These are phyloP conservation scores for Labia minor DNA, from an alignment of 2,888 invertebrate genomes.

Conservation along the genomic window DNA sequence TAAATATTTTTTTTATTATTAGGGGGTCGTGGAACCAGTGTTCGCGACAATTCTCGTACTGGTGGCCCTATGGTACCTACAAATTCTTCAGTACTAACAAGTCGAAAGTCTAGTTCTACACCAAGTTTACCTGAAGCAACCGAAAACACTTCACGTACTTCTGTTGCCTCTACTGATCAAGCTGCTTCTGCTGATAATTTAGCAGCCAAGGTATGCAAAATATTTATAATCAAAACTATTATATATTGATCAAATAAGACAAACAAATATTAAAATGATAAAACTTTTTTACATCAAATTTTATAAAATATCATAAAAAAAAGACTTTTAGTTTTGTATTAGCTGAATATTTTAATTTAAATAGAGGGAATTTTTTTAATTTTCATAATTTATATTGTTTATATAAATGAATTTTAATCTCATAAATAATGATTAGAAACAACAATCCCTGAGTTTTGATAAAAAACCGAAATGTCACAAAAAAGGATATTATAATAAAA, in stretches of 20 bases:
- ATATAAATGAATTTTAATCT: background rate
- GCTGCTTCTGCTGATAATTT: slow-evolving; percentile 92
- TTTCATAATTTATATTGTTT: slow-evolving; percentile 3
- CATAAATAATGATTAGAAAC: no score
- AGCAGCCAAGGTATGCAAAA: slow-evolving; percentile 57
- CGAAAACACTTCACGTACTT: slow-evolving; percentile 48
- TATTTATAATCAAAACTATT: slow-evolving; percentile 16
- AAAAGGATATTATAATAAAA: no score
- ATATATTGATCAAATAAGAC: background rate
- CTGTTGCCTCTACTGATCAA: slow-evolving; percentile 90
- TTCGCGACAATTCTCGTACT: background rate
- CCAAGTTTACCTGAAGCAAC: slow-evolving; percentile 88
- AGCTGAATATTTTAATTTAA: no score
- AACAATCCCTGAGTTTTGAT: no score
- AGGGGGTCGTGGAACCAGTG: background rate
- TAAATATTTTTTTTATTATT: background rate
- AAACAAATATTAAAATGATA: slow-evolving; percentile 13
- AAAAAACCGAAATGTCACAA: no score
- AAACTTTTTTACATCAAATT: slow-evolving; percentile 15
- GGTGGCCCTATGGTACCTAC: background rate
- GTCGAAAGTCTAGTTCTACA: slow-evolving; percentile 88
- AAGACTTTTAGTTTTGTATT: no score
- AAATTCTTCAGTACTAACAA: slow-evolving; percentile 44
- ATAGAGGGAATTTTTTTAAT: no score
- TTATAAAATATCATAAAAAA: slow-evolving; percentile 15